Evolutionary conservation across 2,797 vertebrate species (phyloP).

Genomic region (Tiaroga cobitis): DNA sequence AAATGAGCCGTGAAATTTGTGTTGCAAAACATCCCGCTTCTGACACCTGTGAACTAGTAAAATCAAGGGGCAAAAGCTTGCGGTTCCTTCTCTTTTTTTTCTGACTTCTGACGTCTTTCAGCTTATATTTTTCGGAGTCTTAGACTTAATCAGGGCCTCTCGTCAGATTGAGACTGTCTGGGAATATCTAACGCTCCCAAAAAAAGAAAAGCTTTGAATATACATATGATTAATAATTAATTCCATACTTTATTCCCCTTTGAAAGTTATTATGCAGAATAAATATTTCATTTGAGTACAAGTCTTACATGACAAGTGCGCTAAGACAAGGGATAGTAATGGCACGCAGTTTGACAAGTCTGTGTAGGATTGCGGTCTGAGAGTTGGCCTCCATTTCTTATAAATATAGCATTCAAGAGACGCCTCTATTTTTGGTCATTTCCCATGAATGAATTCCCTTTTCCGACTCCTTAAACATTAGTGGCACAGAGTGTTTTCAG

Average conservation of each 20-base stretch:
- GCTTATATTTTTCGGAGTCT: conserved; percentile 20
- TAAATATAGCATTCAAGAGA: conserved; percentile 76
- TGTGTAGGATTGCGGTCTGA: conserved; percentile 70
- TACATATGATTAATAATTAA: conserved; percentile 86
- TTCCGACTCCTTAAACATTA: conserved; percentile 62
- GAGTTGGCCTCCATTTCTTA: conserved; percentile 62
- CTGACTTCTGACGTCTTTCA: not conserved
- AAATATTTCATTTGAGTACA: conserved; percentile 83
- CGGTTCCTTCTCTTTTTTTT: not conserved
- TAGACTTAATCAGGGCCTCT: conserved; percentile 62
- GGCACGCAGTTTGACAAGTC: conserved; percentile 79
- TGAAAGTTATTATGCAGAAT: conserved; percentile 84
- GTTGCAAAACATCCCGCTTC: conserved; percentile 51
- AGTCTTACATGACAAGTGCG: conserved; percentile 79
- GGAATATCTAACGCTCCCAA: conserved; percentile 76
- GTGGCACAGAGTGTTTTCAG: conserved; percentile 34
- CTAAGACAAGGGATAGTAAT: conserved; percentile 83
- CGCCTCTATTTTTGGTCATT: conserved; percentile 74
- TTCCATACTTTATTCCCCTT: conserved; percentile 82
- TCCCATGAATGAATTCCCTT: conserved; percentile 71
- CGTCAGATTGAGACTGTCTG: conserved; percentile 77
- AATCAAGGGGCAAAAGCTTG: conserved; percentile 21
- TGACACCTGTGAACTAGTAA: conserved; percentile 56
- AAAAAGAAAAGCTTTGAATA: conserved; percentile 80
- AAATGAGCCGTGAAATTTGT: conserved; percentile 61